Evolutionary conservation across 2,113 vertebrate genomes (phyloP), one percentile per base, ranked within the genome.

Genomic region (Gopherus flavomarginatus): DNA sequence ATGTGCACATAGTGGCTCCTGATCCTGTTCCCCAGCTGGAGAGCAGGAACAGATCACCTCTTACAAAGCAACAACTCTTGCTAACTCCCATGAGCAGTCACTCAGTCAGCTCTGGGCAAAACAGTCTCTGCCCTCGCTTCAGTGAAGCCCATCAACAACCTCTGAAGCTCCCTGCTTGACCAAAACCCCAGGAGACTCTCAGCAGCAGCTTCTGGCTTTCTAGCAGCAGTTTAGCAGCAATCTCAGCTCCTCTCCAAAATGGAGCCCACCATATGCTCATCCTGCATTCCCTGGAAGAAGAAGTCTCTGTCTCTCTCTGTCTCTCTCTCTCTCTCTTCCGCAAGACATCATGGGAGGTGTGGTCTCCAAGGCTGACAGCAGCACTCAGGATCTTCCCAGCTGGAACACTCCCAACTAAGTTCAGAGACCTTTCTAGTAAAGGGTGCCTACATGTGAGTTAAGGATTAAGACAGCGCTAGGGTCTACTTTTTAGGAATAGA

Each of bases 1-100:
- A 13, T 6, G 17, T 2, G 2, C 52, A 19, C 16, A 0, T 17
- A 53, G 52, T 2, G 17, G 16, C 52, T 6, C 52, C 52, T 19
- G 6, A 53, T 6, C 52, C 17, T 19, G 17, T 17, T 53, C 16
- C 52, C 52, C 16, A 52, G 52, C 52, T 52, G 52, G 5, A 52
- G 52, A 2, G 2, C 17, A 52, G 52, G 52, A 52, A 16, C 52
- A 52, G 27, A 29, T 13, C 57, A 59, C 12, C 12, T 27, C 12
- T 59, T 59, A 14, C 12, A 31, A 31, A 31, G 57, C 3, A 6
- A 59, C 57, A 27, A 59, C 57, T 31, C 29, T 59, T 59, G 27
- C 57, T 59, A 59, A 59, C 27, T 59, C 26, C 57, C 26, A 59
- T 59, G 11, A 59, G 27, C 6, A 11, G 57, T 59, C 52, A 53